Conservation (phyloP, 2,797 vertebrate genomes). For the Lithobates sylvaticus region DNA sequence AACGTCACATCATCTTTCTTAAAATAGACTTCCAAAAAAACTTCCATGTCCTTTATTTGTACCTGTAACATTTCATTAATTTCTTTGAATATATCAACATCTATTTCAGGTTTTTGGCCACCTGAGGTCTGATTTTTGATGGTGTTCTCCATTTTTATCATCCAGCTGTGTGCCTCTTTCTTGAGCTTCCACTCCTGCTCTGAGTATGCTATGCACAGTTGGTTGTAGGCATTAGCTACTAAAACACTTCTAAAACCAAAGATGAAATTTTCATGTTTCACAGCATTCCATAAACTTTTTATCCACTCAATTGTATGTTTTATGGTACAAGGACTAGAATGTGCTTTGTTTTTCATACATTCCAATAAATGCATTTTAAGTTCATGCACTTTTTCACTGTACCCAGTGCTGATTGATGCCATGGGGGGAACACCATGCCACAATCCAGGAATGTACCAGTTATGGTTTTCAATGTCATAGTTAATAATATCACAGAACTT, state of each 20-base stretch:
- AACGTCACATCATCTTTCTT: constrained; percentile 67
- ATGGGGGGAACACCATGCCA: too few species aligned
- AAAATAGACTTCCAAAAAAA: constrained; percentile 64
- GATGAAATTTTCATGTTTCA: constrained; percentile 60
- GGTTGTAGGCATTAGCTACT: too few species aligned
- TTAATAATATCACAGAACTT: constrained; percentile 52
- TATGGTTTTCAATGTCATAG: constrained; percentile 48
- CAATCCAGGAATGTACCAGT: constrained; percentile 70
- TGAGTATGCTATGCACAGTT: too few species aligned
- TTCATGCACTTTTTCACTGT: constrained; percentile 76
- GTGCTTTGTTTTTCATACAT: constrained; percentile 68
- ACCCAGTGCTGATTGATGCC: constrained; percentile 64
- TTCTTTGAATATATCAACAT: too few species aligned
- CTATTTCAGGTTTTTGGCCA: too few species aligned
- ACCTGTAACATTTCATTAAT: constrained; percentile 63
- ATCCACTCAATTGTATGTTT: constrained; percentile 72
- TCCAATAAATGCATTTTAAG: constrained; percentile 80
- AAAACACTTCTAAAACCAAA: too few species aligned
- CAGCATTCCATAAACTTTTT: constrained; percentile 75
- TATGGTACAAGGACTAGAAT: constrained; percentile 66
- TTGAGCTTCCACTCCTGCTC: too few species aligned
- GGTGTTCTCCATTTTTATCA: too few species aligned
- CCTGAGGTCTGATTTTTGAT: too few species aligned
- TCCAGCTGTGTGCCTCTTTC: too few species aligned
- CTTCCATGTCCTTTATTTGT: constrained; percentile 66